A percentile compares a stretch with the other conserved stretches of the same genome.
Evolutionary conservation across 2,888 invertebrate genomes (phyloP).

Genomic region (Rhopalosiphum nymphaeae): DNA sequence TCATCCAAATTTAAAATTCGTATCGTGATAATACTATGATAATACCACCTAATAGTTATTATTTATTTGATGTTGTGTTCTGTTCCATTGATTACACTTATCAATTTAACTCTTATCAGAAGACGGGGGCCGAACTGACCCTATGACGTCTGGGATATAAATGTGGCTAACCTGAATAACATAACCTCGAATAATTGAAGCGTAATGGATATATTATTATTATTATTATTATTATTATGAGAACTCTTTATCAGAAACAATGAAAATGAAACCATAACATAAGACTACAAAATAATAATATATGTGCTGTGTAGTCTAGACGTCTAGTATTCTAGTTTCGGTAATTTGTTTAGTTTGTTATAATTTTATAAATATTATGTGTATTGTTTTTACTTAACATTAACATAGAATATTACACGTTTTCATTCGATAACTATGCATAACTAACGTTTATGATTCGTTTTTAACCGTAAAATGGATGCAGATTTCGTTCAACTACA

Average conservation of each 20-base stretch:
- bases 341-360: neutral
- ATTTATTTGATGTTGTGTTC: too few relatives aligned
- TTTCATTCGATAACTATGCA: neutral
- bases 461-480: constrained; percentile 30
- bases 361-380: neutral
- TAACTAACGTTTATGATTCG: neutral
- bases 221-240: neutral
- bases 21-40: too few relatives aligned
- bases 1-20: too few relatives aligned
- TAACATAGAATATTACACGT: neutral
- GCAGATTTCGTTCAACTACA: neutral
- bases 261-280: constrained; percentile 1
- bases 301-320: neutral
- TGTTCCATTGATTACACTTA: too few relatives aligned
- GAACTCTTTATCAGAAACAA: neutral
- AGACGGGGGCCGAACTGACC: too few relatives aligned
- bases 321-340: neutral
- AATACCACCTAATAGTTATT: too few relatives aligned
- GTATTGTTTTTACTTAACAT: neutral
- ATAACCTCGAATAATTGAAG: neutral
- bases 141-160: too few relatives aligned
- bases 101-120: too few relatives aligned
- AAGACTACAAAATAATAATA: too few relatives aligned
- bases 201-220: neutral
- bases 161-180: neutral